A percentile compares a stretch with the other conserved stretches of the same genome.
Conservation (phyloP, 2,888 invertebrate genomes). For the Plagodis pulveraria region DNA sequence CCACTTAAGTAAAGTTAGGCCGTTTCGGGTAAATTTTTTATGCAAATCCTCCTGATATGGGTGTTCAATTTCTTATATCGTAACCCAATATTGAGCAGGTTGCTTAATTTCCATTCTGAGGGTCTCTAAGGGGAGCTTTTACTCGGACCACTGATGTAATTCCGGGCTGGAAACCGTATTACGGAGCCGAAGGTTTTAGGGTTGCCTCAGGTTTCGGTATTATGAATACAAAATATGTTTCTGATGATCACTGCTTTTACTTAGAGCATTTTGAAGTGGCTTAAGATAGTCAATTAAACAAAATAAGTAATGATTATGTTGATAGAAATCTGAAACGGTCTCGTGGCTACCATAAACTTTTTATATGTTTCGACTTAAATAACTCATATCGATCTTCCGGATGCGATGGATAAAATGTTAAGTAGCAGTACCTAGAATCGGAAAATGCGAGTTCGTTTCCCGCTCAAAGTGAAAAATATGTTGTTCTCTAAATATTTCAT, state of each 20-base stretch:
- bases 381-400: too few species aligned
- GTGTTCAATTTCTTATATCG: constrained; percentile 63
- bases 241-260: constrained; percentile 15
- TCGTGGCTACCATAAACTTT: too few species aligned
- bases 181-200: constrained; percentile 25
- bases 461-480: too few species aligned
- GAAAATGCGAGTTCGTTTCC: too few species aligned
- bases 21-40: constrained; percentile 58
- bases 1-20: constrained; percentile 37
- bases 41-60: constrained; percentile 61
- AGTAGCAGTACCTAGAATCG: too few species aligned
- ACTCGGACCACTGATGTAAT: constrained; percentile 34
- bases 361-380: too few species aligned
- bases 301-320: not conserved
- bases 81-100: constrained; percentile 48
- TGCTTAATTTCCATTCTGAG: constrained; percentile 62
- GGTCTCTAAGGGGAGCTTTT: constrained; percentile 41
- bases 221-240: constrained; percentile 26
- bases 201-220: constrained; percentile 16
- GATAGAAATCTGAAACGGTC: too few species aligned
- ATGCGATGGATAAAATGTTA: too few species aligned
- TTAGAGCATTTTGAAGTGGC: constrained; percentile 2
- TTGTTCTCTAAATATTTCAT: too few species aligned
- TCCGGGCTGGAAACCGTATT: constrained; percentile 31
- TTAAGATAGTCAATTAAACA: too few species aligned